Conservation (phyloP, 2,113 vertebrate genomes). For the Phainopepla nitens region DNA sequence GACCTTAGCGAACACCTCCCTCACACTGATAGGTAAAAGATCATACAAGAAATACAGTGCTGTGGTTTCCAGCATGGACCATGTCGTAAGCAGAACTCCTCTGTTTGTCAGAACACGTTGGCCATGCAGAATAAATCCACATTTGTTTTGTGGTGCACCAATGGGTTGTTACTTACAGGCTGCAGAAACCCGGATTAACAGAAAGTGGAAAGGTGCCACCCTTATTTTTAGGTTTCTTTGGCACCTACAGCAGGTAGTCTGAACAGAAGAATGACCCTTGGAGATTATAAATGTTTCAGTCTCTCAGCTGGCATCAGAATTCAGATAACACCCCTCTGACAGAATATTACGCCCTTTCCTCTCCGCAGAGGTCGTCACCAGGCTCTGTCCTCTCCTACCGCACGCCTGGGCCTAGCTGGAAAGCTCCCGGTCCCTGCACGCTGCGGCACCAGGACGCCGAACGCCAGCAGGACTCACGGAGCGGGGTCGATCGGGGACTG, state of each 20-base stretch:
- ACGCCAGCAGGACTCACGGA: rapidly evolving
- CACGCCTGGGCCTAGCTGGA: background rate
- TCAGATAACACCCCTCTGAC: rapidly evolving
- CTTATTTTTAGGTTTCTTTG: background rate
- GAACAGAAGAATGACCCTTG: rapidly evolving
- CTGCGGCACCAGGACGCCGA: background rate
- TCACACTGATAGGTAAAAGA: background rate
- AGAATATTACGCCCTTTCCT: rapidly evolving
- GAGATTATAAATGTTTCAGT: rapidly evolving
- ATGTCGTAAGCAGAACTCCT: background rate
- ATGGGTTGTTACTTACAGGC: background rate
- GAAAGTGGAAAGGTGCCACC: background rate
- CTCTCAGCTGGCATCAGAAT: background rate
- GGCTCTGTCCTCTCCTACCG: background rate
- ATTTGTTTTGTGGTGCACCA: background rate
- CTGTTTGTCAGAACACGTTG: background rate
- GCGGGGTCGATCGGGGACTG: rapidly evolving
- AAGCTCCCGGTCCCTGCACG: rapidly evolving
- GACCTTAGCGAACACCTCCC: background rate
- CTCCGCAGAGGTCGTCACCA: too few relatives aligned
- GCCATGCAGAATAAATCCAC: background rate
- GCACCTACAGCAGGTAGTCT: background rate
- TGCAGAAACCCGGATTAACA: background rate
- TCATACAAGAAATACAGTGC: background rate
- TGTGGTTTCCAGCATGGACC: background rate